phyloP scores from a whole-genome alignment of 2,797 vertebrate genomes.

The Rhodeus uyekii region DNA sequence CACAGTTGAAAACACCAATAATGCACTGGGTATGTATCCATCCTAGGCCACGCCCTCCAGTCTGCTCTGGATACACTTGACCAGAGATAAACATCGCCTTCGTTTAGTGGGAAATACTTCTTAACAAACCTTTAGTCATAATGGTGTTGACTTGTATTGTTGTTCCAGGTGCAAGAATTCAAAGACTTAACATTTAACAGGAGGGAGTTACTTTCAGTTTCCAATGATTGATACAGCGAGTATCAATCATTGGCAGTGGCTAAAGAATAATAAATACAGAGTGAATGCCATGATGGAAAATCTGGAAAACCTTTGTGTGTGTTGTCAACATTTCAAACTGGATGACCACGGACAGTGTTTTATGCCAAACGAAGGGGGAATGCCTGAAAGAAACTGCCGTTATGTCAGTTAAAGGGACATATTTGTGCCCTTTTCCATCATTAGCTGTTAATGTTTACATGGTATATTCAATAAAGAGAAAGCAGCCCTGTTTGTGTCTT shows the following conservation, averaged over 20 bases:
- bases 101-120: not conserved
- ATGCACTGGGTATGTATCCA: not conserved
- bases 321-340: not conserved
- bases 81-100: not conserved
- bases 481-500: not conserved
- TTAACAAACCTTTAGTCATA: not conserved
- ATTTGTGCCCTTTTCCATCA: not conserved
- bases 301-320: not conserved
- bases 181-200: not conserved
- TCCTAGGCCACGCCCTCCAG: not conserved
- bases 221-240: not conserved
- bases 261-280: not conserved
- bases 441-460: not conserved
- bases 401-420: not conserved
- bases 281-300: not conserved
- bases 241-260: not conserved
- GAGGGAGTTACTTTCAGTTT: not conserved
- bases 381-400: not conserved
- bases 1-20: not conserved
- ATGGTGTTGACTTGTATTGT: not conserved
- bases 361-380: not conserved
- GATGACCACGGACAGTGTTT: not conserved
- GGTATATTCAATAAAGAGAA: not conserved
- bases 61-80: not conserved
- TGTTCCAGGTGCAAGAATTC: not conserved